These are phyloP conservation scores for Heptranchias perlo DNA, from an alignment of 2,113 vertebrate species.

Conservation along the genomic window DNA sequence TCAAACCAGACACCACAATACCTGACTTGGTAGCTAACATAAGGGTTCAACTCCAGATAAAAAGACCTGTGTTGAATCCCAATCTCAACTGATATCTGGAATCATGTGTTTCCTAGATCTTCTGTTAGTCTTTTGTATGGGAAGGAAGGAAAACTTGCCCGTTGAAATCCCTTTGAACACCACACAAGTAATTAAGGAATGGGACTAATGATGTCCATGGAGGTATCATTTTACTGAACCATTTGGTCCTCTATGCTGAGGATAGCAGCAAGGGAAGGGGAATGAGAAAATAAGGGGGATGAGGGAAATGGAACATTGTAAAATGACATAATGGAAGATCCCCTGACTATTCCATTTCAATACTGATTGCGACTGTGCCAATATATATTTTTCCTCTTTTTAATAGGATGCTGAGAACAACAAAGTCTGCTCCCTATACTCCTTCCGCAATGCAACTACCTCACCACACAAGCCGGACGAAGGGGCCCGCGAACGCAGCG, in stretches of 20 bases:
- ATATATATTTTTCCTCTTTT: conserved; percentile 49
- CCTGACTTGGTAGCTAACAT: not conserved
- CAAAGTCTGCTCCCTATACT: conserved; percentile 98
- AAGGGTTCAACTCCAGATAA: not conserved
- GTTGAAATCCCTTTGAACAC: not conserved
- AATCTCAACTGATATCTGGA: not conserved
- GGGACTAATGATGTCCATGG: not conserved
- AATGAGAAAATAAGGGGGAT: not conserved
- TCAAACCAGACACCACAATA: not conserved
- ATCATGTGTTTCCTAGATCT: not conserved
- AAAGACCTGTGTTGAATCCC: not conserved
- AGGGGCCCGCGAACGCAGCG: conserved; percentile 87
- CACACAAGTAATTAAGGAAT: not conserved
- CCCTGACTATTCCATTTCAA: not conserved
- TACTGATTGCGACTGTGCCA: not conserved
- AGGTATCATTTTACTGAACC: not conserved
- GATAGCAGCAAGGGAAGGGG: not conserved
- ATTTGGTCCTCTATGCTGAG: not conserved
- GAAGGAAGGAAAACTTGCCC: not conserved
- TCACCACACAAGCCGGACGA: conserved; percentile 97
- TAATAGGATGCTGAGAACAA: conserved; percentile 94
- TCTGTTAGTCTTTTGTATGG: not conserved
- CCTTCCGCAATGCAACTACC: conserved; percentile 99
- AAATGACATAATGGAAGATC: not conserved
- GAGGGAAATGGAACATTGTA: not conserved